Percentiles rank a stretch among this genome's conserved stretches.
phyloP scores from a whole-genome alignment of 2,888 invertebrate species.

The Tetrapedia diversipes region DNA sequence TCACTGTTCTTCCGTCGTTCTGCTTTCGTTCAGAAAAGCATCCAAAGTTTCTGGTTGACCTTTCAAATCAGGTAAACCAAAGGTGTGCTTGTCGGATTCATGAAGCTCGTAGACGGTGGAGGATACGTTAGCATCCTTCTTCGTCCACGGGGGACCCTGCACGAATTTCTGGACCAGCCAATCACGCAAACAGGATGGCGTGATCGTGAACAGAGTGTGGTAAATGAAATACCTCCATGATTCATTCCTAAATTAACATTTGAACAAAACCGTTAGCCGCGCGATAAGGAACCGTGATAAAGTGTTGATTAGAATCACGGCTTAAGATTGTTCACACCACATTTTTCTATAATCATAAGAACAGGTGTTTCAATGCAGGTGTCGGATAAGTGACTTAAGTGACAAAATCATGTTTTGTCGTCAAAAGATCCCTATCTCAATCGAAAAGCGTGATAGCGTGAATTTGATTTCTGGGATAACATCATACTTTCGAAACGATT shows the following conservation, averaged over 20 bases:
- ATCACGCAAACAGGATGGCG: conserved; percentile 85
- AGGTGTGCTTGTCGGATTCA: no score
- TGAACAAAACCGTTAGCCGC: conserved; percentile 2
- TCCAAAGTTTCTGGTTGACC: background rate
- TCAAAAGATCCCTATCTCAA: background rate
- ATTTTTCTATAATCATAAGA: background rate
- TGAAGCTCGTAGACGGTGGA: background rate
- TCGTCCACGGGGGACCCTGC: conserved; percentile 85
- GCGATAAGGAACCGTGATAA: background rate
- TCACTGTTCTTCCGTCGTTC: background rate
- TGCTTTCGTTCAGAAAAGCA: background rate
- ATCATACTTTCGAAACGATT: no score
- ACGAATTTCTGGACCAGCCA: conserved; percentile 87
- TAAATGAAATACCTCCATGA: conserved; percentile 88
- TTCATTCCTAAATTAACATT: conserved; percentile 82
- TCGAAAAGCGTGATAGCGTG: background rate
- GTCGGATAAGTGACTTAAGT: background rate
- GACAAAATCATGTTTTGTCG: background rate
- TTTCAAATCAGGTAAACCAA: background rate
- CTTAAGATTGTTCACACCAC: background rate
- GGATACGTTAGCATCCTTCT: background rate
- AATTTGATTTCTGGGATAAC: no score
- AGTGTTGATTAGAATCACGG: background rate
- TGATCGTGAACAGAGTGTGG: conserved; percentile 86
- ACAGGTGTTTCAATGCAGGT: conserved; percentile 40